Percentiles rank a stretch among this genome's conserved stretches.
phyloP scores from a whole-genome alignment of 2,797 vertebrate genomes.

The Thripadectes ignobilis region DNA sequence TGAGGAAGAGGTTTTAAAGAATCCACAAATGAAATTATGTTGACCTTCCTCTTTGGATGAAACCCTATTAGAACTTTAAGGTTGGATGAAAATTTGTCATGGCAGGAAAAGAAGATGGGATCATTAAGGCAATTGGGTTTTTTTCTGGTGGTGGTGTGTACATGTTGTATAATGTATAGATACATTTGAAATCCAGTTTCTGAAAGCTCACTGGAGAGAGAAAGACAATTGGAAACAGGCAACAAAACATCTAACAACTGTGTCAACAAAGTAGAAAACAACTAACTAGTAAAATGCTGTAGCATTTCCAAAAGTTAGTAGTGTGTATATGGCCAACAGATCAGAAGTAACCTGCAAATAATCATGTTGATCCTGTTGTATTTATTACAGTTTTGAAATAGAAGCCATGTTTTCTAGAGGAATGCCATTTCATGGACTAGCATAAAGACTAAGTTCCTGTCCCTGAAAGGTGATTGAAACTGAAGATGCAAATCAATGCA shows the following conservation, averaged over 20 bases:
- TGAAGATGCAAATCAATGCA: background rate
- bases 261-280: background rate
- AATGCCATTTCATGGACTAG: background rate
- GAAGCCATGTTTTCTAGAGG: background rate
- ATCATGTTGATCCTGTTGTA: background rate
- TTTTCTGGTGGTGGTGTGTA: rapidly evolving
- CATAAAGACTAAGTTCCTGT: background rate
- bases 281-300: background rate
- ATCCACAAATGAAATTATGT: background rate
- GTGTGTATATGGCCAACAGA: background rate
- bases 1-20: background rate
- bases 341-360: background rate
- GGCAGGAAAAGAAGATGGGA: background rate
- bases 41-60: background rate
- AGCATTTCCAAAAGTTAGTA: background rate
- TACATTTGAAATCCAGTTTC: background rate
- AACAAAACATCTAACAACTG: rapidly evolving
- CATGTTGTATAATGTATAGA: background rate
- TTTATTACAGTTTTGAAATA: background rate
- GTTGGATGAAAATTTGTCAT: background rate
- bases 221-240: background rate
- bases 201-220: background rate
- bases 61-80: background rate
- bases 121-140: background rate
- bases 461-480: background rate